Conservation (phyloP, 1,140 invertebrate species). For the Leptoteleia sp. region DNA sequence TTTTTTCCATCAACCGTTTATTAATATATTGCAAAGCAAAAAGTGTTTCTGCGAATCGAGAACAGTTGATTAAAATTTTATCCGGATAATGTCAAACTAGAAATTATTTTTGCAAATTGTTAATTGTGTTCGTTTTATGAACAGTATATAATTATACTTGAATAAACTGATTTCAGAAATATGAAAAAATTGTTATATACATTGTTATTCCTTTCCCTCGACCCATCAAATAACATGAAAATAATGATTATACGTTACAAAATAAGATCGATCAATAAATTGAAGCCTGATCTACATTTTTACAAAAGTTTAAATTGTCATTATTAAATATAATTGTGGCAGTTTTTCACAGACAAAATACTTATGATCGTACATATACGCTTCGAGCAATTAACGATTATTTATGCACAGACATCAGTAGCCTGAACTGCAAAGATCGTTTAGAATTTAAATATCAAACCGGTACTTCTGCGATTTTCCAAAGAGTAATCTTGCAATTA, state of each 20-base stretch:
- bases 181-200: too few relatives aligned
- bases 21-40: too few relatives aligned
- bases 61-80: too few relatives aligned
- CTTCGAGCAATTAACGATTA: conserved; percentile 23
- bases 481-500: conserved; percentile 54
- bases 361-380: conserved; percentile 31
- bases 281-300: conserved; percentile 2
- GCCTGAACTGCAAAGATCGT: conserved; percentile 46
- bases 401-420: conserved; percentile 45
- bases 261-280: conserved; percentile 1
- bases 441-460: conserved; percentile 64
- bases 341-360: conserved; percentile 25
- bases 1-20: too few relatives aligned
- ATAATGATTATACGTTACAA: neutral
- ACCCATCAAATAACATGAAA: conserved; percentile 2
- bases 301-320: neutral
- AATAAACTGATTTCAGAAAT: too few relatives aligned
- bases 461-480: conserved; percentile 60
- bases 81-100: too few relatives aligned
- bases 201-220: too few relatives aligned
- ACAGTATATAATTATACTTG: too few relatives aligned
- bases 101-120: too few relatives aligned
- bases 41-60: too few relatives aligned
- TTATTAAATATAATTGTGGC: conserved; percentile 31
- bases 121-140: too few relatives aligned